Conservation (phyloP, 1,140 invertebrate species). For the Nephila pilipes region DNA sequence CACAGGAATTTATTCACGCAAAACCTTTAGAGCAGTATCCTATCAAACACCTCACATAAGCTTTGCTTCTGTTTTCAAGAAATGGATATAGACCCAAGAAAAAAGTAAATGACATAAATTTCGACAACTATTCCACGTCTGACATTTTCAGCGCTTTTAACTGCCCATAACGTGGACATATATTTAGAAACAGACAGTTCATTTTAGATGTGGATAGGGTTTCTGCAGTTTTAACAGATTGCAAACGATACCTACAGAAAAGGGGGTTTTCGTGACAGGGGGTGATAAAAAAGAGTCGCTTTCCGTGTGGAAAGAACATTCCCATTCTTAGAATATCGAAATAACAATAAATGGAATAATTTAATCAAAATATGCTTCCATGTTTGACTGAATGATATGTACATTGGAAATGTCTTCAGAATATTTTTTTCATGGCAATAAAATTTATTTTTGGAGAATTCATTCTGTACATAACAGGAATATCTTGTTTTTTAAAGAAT, state of each 20-base stretch:
- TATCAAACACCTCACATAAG: not conserved
- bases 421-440: not conserved
- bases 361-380: constrained; percentile 39
- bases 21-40: not conserved
- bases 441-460: not conserved
- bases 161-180: constrained; percentile 9
- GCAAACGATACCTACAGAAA: not conserved
- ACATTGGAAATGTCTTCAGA: not conserved
- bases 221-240: constrained; percentile 21
- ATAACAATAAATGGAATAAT: constrained; percentile 66
- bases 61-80: not conserved
- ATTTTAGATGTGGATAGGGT: not conserved
- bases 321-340: constrained; percentile 21
- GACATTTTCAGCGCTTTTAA: constrained; percentile 42
- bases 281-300: constrained; percentile 13
- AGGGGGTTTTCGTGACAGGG: constrained; percentile 1
- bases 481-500: too few species aligned
- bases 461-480: too few species aligned
- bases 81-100: not conserved
- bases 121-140: not conserved
- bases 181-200: constrained; percentile 39
- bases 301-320: constrained; percentile 50
- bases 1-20: not conserved
- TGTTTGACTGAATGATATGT: not conserved
- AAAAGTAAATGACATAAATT: constrained; percentile 8